A percentile compares a stretch with the other conserved stretches of the same genome.
phyloP scores from a whole-genome alignment of 2,113 vertebrate genomes.

The Campylorhamphus procurvoides region DNA sequence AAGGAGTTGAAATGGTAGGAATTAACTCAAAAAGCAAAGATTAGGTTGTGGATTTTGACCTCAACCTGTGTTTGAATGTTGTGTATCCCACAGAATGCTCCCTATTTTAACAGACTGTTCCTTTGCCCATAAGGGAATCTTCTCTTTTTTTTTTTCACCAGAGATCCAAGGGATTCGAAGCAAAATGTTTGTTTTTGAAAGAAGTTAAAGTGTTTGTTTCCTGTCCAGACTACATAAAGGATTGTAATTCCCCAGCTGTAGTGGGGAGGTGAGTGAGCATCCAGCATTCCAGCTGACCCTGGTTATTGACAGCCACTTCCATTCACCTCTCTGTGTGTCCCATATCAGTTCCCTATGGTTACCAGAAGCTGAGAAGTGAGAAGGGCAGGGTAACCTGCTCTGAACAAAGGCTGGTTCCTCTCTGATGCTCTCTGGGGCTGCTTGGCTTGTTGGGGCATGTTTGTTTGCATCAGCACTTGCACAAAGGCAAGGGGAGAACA shows the following conservation, averaged over 20 bases:
- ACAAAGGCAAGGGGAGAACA: neutral
- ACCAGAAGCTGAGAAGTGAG: neutral
- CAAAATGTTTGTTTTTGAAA: neutral
- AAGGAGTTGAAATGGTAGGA: neutral
- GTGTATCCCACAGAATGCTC: neutral
- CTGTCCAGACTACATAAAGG: neutral
- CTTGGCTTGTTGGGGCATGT: neutral
- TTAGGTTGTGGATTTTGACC: neutral
- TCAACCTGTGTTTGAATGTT: neutral
- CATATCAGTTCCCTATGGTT: neutral
- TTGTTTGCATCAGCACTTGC: neutral
- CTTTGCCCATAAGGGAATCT: neutral
- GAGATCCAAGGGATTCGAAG: neutral
- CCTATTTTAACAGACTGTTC: neutral
- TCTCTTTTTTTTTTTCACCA: neutral
- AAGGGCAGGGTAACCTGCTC: neutral
- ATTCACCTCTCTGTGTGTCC: rapidly evolving
- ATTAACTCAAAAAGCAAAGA: neutral
- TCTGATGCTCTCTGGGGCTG: neutral
- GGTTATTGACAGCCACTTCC: neutral
- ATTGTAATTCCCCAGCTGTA: rapidly evolving
- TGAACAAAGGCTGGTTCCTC: slow-evolving; percentile 31
- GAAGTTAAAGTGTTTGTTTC: neutral
- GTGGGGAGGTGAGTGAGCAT: neutral
- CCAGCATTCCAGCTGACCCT: rapidly evolving